phyloP scores from a whole-genome alignment of 1,140 invertebrate species.

The Carposina sasakii region DNA sequence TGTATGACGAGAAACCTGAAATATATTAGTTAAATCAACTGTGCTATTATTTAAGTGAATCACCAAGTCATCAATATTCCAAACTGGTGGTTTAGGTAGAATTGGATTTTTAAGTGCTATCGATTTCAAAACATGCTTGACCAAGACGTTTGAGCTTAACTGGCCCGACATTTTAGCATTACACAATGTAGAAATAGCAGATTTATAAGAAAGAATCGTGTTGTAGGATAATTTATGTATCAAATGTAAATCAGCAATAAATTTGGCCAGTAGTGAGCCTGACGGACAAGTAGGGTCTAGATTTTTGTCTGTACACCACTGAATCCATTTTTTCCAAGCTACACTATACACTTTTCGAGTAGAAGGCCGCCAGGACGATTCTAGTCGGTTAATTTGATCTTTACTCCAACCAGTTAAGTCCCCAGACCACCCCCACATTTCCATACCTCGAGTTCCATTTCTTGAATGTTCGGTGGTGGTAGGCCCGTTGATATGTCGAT shows the following conservation, averaged over 20 bases:
- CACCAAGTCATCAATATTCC: not conserved
- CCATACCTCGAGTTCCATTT: slow-evolving; percentile 1
- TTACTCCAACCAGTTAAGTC: not conserved
- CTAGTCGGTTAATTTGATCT: not conserved
- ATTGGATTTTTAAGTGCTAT: not conserved
- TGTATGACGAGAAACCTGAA: not conserved
- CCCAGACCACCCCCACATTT: slow-evolving; percentile 4
- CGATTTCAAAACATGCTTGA: not conserved
- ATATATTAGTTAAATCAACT: not conserved
- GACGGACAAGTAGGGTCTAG: not conserved
- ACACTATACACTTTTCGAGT: not conserved
- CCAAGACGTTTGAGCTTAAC: not conserved
- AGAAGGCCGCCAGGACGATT: not conserved
- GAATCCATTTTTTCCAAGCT: not conserved
- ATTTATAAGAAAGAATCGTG: not conserved
- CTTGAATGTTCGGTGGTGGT: not conserved
- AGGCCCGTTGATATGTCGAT: not conserved
- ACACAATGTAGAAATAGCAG: not conserved
- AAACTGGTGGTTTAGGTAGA: not conserved
- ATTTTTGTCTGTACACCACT: not conserved
- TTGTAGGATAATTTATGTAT: not conserved
- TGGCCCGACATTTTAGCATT: not conserved
- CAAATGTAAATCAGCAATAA: not conserved
- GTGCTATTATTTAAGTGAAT: not conserved
- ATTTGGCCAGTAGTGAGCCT: not conserved